Base-by-base conservation (phyloP, 2,113 vertebrate genomes). In the Smithornis capensis region DNA sequence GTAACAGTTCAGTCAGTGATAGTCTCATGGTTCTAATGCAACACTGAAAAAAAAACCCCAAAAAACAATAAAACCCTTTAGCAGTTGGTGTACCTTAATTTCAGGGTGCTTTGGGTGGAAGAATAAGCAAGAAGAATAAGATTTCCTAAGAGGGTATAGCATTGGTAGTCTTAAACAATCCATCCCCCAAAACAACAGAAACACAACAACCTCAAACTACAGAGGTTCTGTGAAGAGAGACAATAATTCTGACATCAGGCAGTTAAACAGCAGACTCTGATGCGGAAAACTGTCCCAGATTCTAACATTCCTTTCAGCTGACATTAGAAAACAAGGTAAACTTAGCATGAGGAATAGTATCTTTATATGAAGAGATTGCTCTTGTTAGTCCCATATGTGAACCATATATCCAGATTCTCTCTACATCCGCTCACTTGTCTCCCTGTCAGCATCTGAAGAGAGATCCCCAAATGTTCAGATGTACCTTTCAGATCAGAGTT, bases 301-400 rank as follows among this genome's bases (percentile, higher is more conserved):
- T 65, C 56, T 74, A 80, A 19, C 71, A 69, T 94, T 87, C 70
- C 77, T 90, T 83, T 80, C 77, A 95, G 56, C 37, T 94, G 87
- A 90, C 81, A 60, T 50, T 87, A 86, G 96, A 94, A 94, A 64
- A 78, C 59, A 92, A 95, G 92, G 91, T 93, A 92, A 78, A 90
- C 83, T 87, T 95, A 94, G 59, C 60, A 59, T 92, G 95, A 97
- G 83, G 90, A 92, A 52, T 45, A 55, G 62, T 50, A 73, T 85
- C 96, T 91, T 95, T 89, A 79, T 96, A 40, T 81, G 94, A 96
- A 97, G 96, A 95, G 95, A 87, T 86, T 60, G 84, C 91, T 97
- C 94, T 96, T 95, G 95, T 87, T 83, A 73, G 92, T 93, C 96
- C 89, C 97, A 94, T 95, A 92, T 95, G 96, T 81, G 97, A 96